A percentile compares a stretch with the other conserved stretches of the same genome.
Evolutionary conservation across 2,888 invertebrate species (phyloP).

Genomic region (Leptarthrus brevirostris): DNA sequence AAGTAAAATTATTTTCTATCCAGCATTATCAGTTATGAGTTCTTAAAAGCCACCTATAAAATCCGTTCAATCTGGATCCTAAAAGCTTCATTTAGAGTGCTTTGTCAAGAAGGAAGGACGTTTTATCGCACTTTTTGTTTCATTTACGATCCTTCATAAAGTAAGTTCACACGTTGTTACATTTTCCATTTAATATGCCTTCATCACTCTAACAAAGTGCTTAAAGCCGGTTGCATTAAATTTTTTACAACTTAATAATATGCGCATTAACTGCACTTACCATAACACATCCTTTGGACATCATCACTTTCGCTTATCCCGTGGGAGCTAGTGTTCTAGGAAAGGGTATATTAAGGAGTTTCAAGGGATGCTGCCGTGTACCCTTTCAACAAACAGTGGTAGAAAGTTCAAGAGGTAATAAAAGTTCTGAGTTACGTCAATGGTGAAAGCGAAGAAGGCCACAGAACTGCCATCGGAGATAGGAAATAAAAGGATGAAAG

Average conservation of each 20-base stretch:
- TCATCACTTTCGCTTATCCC: slow-evolving; percentile 23
- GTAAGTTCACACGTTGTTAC: slow-evolving; percentile 46
- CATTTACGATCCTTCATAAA: slow-evolving; percentile 41
- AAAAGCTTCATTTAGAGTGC: slow-evolving; percentile 35
- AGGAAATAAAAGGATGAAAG: slow-evolving; percentile 46
- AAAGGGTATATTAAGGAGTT: not conserved
- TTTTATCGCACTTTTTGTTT: slow-evolving; percentile 29
- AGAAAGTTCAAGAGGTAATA: slow-evolving; percentile 45
- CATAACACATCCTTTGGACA: slow-evolving; percentile 45
- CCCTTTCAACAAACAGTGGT: slow-evolving; percentile 37
- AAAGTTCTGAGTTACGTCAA: slow-evolving; percentile 44
- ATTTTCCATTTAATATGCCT: slow-evolving; percentile 41
- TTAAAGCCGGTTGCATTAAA: slow-evolving; percentile 45
- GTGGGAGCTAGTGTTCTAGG: not conserved
- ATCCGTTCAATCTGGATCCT: slow-evolving; percentile 36
- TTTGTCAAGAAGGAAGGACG: slow-evolving; percentile 15
- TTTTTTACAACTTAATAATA: slow-evolving; percentile 44
- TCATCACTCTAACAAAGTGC: slow-evolving; percentile 44
- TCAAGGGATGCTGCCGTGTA: slow-evolving; percentile 13
- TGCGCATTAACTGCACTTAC: slow-evolving; percentile 48
- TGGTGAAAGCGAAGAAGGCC: slow-evolving; percentile 30
- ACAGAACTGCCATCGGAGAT: slow-evolving; percentile 34
- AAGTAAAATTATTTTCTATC: slow-evolving; percentile 20
- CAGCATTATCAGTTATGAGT: slow-evolving; percentile 42
- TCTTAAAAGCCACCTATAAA: slow-evolving; percentile 42